Evolutionary conservation across 2,113 vertebrate species (phyloP).

Genomic region (Thunnus maccoyii): DNA sequence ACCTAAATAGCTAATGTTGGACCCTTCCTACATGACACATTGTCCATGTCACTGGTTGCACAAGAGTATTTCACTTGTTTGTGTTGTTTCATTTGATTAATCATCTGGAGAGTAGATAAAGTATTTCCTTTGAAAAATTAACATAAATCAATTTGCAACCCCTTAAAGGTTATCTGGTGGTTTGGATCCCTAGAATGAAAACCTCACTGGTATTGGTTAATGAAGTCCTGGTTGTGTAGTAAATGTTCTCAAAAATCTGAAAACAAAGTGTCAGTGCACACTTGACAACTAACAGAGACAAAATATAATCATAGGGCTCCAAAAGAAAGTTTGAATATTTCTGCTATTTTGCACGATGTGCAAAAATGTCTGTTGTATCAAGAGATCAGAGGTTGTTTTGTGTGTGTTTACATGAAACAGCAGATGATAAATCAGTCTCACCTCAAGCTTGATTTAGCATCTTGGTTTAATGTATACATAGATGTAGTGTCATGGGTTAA

Average conservation of each 20-base stretch:
- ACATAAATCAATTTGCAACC: neutral
- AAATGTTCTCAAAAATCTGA: conserved; percentile 7
- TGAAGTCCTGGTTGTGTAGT: conserved; percentile 7
- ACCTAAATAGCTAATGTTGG: too few species aligned
- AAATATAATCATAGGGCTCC: neutral
- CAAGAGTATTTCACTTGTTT: too few species aligned
- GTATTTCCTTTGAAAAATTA: too few species aligned
- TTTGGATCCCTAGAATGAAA: neutral
- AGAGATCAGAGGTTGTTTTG: too few species aligned
- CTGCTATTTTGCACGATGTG: too few species aligned
- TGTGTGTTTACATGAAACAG: neutral
- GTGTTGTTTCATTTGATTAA: too few species aligned
- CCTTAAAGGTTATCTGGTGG: neutral
- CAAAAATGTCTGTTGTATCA: too few species aligned
- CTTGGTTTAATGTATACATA: neutral
- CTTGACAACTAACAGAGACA: neutral
- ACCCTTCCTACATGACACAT: too few species aligned
- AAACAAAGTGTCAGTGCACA: neutral
- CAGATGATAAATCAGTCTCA: neutral
- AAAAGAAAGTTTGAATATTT: neutral
- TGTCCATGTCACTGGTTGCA: too few species aligned
- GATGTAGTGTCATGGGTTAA: neutral
- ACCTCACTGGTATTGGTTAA: neutral
- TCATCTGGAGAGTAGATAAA: too few species aligned
- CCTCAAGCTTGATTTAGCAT: neutral